Evolutionary conservation across 2,888 invertebrate genomes (phyloP).

Genomic region (Tubulanus polymorphus): DNA sequence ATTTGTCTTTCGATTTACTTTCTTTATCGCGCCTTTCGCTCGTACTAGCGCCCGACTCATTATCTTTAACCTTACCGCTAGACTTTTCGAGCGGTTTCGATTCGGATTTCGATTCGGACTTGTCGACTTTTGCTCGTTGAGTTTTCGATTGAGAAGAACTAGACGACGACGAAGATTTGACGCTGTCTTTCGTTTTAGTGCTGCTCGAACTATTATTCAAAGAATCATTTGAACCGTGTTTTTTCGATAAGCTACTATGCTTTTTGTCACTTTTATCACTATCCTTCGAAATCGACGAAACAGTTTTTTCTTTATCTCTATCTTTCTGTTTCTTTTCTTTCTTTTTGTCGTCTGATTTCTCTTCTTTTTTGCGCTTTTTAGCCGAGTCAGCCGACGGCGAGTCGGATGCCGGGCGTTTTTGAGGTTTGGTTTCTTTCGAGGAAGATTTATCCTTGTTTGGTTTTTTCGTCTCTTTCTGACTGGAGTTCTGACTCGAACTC

Average conservation of each 20-base stretch:
- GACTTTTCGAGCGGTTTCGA: neutral
- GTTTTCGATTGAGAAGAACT: neutral
- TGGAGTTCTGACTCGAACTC: neutral
- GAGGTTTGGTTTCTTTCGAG: neutral
- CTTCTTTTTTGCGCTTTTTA: neutral
- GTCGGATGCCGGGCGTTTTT: neutral
- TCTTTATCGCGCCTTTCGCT: neutral
- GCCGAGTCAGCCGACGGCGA: neutral
- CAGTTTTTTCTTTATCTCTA: conserved; percentile 20
- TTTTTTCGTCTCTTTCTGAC: neutral
- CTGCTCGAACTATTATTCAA: neutral
- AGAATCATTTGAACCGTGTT: neutral
- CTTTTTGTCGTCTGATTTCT: neutral
- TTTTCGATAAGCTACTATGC: neutral
- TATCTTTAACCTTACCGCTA: neutral
- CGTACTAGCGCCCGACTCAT: neutral
- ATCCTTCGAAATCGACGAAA: conserved; percentile 6
- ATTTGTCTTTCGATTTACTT: neutral
- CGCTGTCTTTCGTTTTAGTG: neutral
- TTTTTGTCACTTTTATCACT: conserved; percentile 15
- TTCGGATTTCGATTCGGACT: neutral
- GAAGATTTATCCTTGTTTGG: neutral
- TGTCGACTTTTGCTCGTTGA: neutral
- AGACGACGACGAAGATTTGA: neutral
- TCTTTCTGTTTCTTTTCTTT: neutral